These are phyloP conservation scores for Drosophila phalerata DNA, from an alignment of 2,888 invertebrate species.

Conservation along the genomic window DNA sequence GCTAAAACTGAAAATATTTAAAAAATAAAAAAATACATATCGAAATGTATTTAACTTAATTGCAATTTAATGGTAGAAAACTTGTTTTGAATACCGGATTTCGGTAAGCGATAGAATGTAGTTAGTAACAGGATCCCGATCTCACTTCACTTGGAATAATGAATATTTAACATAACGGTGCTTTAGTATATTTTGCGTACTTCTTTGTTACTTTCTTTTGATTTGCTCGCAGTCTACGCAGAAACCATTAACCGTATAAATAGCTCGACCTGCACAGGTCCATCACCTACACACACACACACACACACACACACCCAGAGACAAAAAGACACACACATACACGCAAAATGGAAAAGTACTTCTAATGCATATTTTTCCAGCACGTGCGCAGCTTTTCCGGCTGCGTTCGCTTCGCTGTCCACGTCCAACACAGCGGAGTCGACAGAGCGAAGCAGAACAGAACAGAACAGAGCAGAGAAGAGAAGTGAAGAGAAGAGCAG, in stretches of 20 bases:
- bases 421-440: conserved; percentile 49
- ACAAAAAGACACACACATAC: conserved; percentile 5
- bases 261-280: conserved; percentile 45
- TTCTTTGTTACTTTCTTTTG: conserved; percentile 52
- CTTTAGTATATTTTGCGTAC: conserved; percentile 14
- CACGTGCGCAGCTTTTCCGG: conserved; percentile 81
- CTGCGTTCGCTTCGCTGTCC: conserved; percentile 38
- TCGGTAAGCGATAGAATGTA: neutral
- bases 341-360: conserved; percentile 39
- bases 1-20: conserved; percentile 21
- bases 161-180: conserved; percentile 40
- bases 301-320: conserved; percentile 9
- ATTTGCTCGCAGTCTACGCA: conserved; percentile 52
- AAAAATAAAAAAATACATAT: neutral
- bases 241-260: conserved; percentile 60
- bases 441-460: conserved; percentile 45
- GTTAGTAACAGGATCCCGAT: conserved; percentile 25
- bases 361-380: conserved; percentile 78
- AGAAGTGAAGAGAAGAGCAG: conserved; percentile 30
- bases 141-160: neutral
- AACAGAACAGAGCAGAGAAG: conserved; percentile 15
- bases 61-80: conserved; percentile 29
- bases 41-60: conserved; percentile 12
- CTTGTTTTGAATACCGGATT: conserved; percentile 20
- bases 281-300: conserved; percentile 23